Evolutionary conservation across 53 echinoderm and acorn worm species (phyloP).

Genomic region (Apostichopus leukothele): DNA sequence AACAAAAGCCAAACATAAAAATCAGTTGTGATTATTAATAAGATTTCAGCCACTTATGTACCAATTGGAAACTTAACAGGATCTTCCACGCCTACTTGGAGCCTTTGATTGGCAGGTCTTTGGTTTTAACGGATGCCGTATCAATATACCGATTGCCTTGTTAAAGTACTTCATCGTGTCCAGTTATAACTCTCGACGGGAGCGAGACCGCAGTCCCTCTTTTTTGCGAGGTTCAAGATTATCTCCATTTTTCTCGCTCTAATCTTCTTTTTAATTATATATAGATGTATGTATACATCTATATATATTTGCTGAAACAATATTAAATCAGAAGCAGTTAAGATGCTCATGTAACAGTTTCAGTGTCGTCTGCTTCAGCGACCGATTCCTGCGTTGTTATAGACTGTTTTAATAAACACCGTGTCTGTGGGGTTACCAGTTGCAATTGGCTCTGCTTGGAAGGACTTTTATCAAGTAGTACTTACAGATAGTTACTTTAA

Average conservation of each 20-base stretch:
- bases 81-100: slow-evolving; percentile 42
- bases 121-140: not conserved
- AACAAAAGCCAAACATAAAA: slow-evolving; percentile 38
- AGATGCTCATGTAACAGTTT: not conserved
- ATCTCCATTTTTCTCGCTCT: not conserved
- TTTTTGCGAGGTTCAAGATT: not conserved
- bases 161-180: slow-evolving; percentile 40
- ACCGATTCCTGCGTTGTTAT: not conserved
- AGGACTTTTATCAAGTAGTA: too few species aligned
- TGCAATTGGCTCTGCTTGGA: too few species aligned
- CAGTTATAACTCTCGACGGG: slow-evolving; percentile 43
- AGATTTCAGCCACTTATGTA: slow-evolving; percentile 47
- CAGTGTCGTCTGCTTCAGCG: not conserved
- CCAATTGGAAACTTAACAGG: slow-evolving; percentile 45
- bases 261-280: too few species aligned
- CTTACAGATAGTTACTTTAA: too few species aligned
- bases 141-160: slow-evolving; percentile 31
- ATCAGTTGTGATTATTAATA: slow-evolving; percentile 45
- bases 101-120: slow-evolving; percentile 28
- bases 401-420: not conserved
- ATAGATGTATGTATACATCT: too few species aligned
- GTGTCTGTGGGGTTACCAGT: too few species aligned
- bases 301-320: slow-evolving; percentile 4
- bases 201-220: slow-evolving; percentile 37
- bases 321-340: not conserved